These are phyloP conservation scores for Drosophila nannoptera DNA, from an alignment of 1,140 invertebrate species.

Conservation along the genomic window DNA sequence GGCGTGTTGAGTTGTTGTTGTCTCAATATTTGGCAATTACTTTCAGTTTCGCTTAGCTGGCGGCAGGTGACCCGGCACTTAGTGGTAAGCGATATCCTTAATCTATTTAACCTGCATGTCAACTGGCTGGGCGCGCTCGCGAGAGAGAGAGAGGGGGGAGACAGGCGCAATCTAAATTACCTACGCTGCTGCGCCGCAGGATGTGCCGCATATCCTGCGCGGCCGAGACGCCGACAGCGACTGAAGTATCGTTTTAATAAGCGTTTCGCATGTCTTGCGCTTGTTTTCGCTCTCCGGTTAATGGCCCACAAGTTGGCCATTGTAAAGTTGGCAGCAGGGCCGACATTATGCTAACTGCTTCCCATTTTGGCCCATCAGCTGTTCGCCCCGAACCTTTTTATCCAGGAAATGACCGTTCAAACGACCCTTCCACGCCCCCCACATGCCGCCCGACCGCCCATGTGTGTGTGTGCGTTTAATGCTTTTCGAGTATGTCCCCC, in stretches of 20 bases:
- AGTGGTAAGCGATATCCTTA: constrained; percentile 71
- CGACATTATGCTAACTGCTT: constrained; percentile 57
- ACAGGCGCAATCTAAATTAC: constrained; percentile 68
- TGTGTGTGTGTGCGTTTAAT: constrained; percentile 19
- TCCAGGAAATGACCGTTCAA: constrained; percentile 55
- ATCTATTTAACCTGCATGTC: constrained; percentile 76
- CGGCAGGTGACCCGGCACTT: constrained; percentile 56
- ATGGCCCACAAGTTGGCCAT: constrained; percentile 72
- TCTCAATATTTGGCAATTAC: constrained; percentile 76
- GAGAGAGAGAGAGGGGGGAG: neutral
- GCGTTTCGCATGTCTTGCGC: constrained; percentile 58
- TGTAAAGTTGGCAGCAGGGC: constrained; percentile 50
- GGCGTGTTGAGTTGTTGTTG: constrained; percentile 37
- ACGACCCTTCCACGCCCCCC: constrained; percentile 20
- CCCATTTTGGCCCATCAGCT: constrained; percentile 40
- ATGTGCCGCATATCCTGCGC: constrained; percentile 64
- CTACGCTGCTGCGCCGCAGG: constrained; percentile 51
- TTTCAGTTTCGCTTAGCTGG: constrained; percentile 50
- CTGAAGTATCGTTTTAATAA: constrained; percentile 74
- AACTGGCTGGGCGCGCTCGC: constrained; percentile 42
- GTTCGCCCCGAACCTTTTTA: constrained; percentile 52
- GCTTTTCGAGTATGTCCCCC: constrained; percentile 23
- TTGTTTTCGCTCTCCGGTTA: constrained; percentile 68
- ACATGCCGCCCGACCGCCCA: constrained; percentile 31
- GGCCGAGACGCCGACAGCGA: too few species aligned